Percentiles rank a stretch among this genome's conserved stretches.
Evolutionary conservation across 2,888 invertebrate species (phyloP).

Genomic region (Rhagonycha fulva): DNA sequence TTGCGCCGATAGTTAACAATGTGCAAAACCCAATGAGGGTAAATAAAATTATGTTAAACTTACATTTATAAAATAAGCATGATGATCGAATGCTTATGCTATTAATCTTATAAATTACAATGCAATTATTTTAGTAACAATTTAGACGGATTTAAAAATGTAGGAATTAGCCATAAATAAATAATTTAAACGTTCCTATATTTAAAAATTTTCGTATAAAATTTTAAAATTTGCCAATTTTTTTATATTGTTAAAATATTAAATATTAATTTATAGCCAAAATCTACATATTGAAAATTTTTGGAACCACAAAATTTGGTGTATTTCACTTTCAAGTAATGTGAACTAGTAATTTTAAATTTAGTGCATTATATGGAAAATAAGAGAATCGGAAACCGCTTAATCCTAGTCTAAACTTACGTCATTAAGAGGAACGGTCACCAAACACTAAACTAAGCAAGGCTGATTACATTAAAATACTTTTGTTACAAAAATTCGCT

Average conservation of each 20-base stretch:
- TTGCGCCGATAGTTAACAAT: constrained; percentile 44
- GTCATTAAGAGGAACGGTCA: background rate
- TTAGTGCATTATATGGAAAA: background rate
- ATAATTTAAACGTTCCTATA: background rate
- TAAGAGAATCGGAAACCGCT: background rate
- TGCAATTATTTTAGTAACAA: constrained; percentile 18
- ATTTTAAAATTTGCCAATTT: background rate
- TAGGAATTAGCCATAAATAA: background rate
- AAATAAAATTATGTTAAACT: background rate
- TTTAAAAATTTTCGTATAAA: background rate
- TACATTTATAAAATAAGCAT: background rate
- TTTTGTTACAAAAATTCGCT: background rate
- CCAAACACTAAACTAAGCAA: background rate
- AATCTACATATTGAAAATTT: background rate
- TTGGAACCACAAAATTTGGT: background rate
- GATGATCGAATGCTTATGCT: constrained; percentile 1
- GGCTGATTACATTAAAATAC: background rate
- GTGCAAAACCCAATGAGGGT: constrained; percentile 31
- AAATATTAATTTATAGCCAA: constrained; percentile 2
- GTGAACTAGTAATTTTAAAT: background rate
- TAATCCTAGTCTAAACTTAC: background rate
- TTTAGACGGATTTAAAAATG: constrained; percentile 22
- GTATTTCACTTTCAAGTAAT: background rate
- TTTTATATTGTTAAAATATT: background rate
- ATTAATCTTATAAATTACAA: constrained; percentile 9